Evolutionary conservation across 2,888 invertebrate species (phyloP).

Genomic region (Leuctra nigra): DNA sequence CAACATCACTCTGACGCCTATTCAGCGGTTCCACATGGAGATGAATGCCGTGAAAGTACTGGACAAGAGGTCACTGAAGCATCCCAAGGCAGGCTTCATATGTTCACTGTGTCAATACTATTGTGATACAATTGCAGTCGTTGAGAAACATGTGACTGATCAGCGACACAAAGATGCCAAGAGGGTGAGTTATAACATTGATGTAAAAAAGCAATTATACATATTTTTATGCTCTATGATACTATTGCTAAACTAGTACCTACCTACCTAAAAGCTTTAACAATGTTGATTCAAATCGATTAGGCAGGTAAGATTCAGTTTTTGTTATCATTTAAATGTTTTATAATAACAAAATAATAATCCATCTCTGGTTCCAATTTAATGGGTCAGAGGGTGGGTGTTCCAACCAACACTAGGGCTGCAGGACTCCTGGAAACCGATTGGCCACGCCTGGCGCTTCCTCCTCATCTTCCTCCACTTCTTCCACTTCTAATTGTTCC

Average conservation of each 20-base stretch:
- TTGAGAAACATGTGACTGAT: slow-evolving; percentile 17
- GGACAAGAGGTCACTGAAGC: slow-evolving; percentile 10
- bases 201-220: not conserved
- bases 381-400: too few relatives aligned
- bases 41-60: not conserved
- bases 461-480: too few relatives aligned
- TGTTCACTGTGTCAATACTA: slow-evolving; percentile 24
- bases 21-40: not conserved
- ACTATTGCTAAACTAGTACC: not conserved
- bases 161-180: slow-evolving; percentile 7
- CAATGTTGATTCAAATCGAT: too few relatives aligned
- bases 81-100: slow-evolving; percentile 18
- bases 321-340: too few relatives aligned
- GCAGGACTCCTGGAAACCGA: too few relatives aligned
- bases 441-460: too few relatives aligned
- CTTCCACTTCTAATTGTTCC: too few relatives aligned
- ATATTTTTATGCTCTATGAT: not conserved
- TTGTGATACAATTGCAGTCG: slow-evolving; percentile 20
- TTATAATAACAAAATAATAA: too few relatives aligned
- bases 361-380: too few relatives aligned
- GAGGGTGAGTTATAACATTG: slow-evolving; percentile 7
- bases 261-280: not conserved
- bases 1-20: not conserved
- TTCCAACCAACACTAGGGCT: too few relatives aligned
- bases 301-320: too few relatives aligned